These are phyloP conservation scores for Neopipo cinnamomea DNA, from an alignment of 2,113 vertebrate genomes.

Conservation along the genomic window DNA sequence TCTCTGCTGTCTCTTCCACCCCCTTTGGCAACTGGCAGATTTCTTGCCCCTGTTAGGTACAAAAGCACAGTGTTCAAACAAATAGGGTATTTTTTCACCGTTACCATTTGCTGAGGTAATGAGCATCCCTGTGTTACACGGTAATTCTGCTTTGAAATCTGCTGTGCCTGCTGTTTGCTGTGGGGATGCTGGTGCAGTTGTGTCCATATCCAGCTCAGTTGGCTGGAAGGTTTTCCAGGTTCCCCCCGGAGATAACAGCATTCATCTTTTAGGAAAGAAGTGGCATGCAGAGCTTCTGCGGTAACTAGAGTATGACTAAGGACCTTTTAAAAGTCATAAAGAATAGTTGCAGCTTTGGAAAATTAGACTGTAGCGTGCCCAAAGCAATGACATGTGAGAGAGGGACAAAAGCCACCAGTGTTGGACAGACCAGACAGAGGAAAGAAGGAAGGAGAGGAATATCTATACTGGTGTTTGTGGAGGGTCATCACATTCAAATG, in stretches of 20 bases:
- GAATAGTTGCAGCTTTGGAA: background rate
- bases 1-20: background rate
- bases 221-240: background rate
- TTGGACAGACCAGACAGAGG: background rate
- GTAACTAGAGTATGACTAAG: background rate
- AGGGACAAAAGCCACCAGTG: background rate
- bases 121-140: background rate
- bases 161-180: background rate
- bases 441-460: background rate
- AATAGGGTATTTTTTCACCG: fast-evolving
- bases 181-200: background rate
- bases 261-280: background rate
- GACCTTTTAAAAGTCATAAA: background rate
- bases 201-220: background rate
- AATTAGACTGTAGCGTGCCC: fast-evolving
- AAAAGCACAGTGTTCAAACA: background rate
- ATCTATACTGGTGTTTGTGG: background rate
- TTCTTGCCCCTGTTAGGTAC: background rate
- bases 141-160: background rate
- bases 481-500: background rate
- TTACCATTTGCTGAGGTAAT: background rate
- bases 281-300: fast-evolving
- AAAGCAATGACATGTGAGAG: background rate
- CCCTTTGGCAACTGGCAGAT: background rate
- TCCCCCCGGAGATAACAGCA: background rate